Conservation (phyloP, 2,888 invertebrate genomes). For the Vandiemenella viatica region DNA sequence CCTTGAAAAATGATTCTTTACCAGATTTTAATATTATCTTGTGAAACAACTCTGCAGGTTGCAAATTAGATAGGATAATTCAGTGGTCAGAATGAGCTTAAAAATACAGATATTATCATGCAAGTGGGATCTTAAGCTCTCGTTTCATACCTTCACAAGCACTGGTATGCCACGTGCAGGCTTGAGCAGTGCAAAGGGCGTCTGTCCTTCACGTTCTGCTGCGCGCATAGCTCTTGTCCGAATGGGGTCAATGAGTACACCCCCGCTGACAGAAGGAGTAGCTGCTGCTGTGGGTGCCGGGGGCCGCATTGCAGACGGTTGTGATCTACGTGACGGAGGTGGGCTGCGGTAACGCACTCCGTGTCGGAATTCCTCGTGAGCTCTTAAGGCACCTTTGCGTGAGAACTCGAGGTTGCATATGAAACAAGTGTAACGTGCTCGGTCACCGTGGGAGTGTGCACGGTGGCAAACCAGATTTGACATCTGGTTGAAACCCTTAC, state of each 20-base stretch:
- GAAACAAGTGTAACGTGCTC: conserved; percentile 36
- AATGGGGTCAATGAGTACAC: conserved; percentile 53
- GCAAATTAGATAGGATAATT: too few species aligned
- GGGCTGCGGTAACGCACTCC: conserved; percentile 22
- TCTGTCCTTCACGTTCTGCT: conserved; percentile 46
- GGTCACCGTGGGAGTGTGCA: conserved; percentile 34
- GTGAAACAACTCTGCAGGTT: too few species aligned
- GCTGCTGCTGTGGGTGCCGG: not conserved
- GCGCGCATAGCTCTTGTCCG: conserved; percentile 54
- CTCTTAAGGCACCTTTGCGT: conserved; percentile 35
- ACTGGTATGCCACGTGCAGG: conserved; percentile 50
- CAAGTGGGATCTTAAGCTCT: too few species aligned
- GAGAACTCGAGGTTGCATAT: conserved; percentile 39
- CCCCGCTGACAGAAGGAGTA: too few species aligned
- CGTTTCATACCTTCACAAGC: conserved; percentile 55
- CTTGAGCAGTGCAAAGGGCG: conserved; percentile 53
- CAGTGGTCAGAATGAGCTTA: too few species aligned
- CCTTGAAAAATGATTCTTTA: too few species aligned
- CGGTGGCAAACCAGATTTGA: conserved; percentile 59
- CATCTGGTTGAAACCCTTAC: conserved; percentile 23
- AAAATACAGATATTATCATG: too few species aligned
- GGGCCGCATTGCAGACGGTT: not conserved
- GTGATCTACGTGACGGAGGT: not conserved
- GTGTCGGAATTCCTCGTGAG: conserved; percentile 41
- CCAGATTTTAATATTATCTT: too few species aligned